Conservation (phyloP, 92 coral and sea anemone genomes). For the Desmophyllum pertusum region DNA sequence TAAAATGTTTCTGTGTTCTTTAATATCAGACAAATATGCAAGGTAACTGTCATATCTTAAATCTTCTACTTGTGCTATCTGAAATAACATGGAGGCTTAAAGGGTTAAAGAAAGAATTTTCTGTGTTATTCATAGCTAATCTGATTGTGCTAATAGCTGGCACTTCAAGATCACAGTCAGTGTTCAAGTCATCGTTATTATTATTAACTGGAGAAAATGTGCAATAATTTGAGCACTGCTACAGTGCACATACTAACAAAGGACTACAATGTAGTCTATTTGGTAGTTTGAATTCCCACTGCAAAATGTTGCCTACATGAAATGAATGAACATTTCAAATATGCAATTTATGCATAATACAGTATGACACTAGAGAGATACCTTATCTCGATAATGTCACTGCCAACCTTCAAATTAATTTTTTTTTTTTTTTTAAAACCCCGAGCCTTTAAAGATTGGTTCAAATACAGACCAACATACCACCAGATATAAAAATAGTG, state of each 20-base stretch:
- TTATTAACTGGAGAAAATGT: too few species aligned
- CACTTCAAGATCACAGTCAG: too few species aligned
- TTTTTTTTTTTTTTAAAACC: too few species aligned
- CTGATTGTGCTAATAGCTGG: not conserved
- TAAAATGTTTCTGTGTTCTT: not conserved
- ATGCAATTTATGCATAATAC: not conserved
- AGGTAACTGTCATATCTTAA: not conserved
- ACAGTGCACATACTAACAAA: conserved; percentile 10
- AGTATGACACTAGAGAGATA: not conserved
- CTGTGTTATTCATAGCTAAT: not conserved
- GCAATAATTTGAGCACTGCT: not conserved
- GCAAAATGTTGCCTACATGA: not conserved
- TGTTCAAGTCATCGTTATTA: too few species aligned
- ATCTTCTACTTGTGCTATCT: not conserved
- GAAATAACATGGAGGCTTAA: not conserved
- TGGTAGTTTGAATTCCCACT: not conserved
- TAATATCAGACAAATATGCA: not conserved
- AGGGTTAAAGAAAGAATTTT: conserved; percentile 8
- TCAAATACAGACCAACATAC: not conserved
- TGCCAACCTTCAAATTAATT: not conserved
- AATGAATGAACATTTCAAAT: not conserved
- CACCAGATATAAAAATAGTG: too few species aligned
- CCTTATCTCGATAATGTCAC: not conserved
- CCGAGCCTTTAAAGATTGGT: too few species aligned
- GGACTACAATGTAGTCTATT: not conserved